These are phyloP conservation scores for Hiodon alosoides DNA, from an alignment of 2,113 vertebrate species.

Conservation along the genomic window DNA sequence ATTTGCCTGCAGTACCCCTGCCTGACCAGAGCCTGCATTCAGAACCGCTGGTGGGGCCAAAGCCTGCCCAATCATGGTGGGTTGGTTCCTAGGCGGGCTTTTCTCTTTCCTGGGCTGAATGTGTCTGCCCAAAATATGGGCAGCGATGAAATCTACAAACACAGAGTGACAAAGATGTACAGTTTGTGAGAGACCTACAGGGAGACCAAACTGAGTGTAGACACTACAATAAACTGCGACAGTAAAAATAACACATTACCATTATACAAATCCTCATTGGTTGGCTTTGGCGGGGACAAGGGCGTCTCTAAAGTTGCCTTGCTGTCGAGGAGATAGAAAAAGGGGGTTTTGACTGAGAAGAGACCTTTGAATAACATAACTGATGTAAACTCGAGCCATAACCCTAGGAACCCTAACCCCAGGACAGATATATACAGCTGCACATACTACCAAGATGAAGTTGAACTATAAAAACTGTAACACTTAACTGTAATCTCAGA, in stretches of 20 bases:
- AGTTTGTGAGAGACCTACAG: not conserved
- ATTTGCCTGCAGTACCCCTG: not conserved
- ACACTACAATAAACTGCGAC: not conserved
- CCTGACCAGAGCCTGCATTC: not conserved
- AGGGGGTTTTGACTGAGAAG: not conserved
- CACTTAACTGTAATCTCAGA: no score
- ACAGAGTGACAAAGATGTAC: not conserved
- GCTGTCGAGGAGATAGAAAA: conserved; percentile 2
- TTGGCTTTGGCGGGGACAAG: not conserved
- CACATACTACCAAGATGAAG: no score
- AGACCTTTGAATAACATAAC: not conserved
- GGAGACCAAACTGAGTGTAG: not conserved
- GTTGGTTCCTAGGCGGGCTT: not conserved
- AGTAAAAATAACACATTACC: not conserved
- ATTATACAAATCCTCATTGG: conserved; percentile 4
- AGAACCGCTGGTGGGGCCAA: not conserved
- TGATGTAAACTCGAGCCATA: no score
- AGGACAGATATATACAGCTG: no score
- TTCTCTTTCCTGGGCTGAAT: conserved; percentile 15
- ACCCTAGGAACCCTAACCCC: no score
- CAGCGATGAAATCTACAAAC: conserved; percentile 24
- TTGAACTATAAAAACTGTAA: no score
- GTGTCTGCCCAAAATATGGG: conserved; percentile 21
- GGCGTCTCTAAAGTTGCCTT: not conserved
- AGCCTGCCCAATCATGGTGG: not conserved